Evolutionary conservation across 1,140 invertebrate species (phyloP).

Genomic region (Platyscapa corneri): DNA sequence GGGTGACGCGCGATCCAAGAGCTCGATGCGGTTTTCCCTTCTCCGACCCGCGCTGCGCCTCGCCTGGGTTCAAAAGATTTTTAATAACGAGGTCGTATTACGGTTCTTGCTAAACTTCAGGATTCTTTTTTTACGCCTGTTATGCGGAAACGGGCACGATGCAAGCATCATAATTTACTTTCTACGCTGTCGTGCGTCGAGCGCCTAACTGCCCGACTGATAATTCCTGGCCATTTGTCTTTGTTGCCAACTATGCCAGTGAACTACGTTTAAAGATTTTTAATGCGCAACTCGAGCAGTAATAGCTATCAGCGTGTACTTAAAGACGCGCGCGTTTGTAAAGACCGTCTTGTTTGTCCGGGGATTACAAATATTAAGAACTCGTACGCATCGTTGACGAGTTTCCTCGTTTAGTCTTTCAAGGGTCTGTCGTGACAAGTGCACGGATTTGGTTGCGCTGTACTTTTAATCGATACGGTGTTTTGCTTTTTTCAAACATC

Average conservation of each 20-base stretch:
- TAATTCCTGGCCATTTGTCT: neutral
- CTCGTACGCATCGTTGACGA: no score
- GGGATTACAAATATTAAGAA: no score
- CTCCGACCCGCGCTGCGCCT: neutral
- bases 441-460: no score
- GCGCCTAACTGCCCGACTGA: neutral
- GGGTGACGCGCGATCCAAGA: neutral
- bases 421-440: no score
- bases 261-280: neutral
- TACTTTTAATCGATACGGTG: no score
- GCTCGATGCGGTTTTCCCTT: neutral
- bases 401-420: no score
- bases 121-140: neutral
- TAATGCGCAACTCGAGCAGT: neutral
- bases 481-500: no score
- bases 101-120: neutral
- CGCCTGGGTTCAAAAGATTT: neutral
- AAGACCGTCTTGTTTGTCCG: no score
- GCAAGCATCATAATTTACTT: neutral
- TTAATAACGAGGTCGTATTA: neutral
- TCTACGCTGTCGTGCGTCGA: neutral
- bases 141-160: neutral
- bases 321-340: no score
- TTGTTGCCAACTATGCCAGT: neutral
- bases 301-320: no score